Evolutionary conservation across 2,888 invertebrate genomes (phyloP).

Genomic region (Drosophila subquinaria): DNA sequence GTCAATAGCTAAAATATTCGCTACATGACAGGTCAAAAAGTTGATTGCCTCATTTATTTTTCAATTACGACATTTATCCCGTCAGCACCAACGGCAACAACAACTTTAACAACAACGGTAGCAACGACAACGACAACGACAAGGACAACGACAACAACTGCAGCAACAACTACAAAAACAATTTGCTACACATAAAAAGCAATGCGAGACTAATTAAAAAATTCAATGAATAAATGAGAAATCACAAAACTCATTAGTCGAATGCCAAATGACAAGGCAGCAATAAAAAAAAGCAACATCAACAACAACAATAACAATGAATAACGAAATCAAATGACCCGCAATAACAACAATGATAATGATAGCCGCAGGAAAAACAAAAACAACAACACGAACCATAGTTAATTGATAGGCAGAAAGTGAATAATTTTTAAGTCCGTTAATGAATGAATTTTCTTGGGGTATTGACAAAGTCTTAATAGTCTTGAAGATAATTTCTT

Average conservation of each 20-base stretch:
- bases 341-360: constrained; percentile 48
- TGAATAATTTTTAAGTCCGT: constrained; percentile 20
- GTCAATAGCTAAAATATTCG: constrained; percentile 81
- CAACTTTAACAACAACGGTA: constrained; percentile 25
- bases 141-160: constrained; percentile 19
- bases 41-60: constrained; percentile 80
- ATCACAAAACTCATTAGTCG: constrained; percentile 79
- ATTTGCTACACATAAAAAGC: constrained; percentile 56
- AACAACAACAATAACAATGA: constrained; percentile 42
- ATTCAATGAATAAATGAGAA: constrained; percentile 80
- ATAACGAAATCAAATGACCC: constrained; percentile 54
- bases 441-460: constrained; percentile 15
- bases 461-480: not conserved
- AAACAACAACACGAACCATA: constrained; percentile 15
- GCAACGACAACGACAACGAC: constrained; percentile 1
- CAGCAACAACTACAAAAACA: constrained; percentile 30
- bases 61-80: constrained; percentile 80
- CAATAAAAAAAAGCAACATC: constrained; percentile 44
- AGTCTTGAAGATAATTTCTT: not conserved
- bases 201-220: constrained; percentile 77
- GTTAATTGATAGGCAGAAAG: constrained; percentile 44
- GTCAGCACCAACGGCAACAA: constrained; percentile 43
- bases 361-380: constrained; percentile 30
- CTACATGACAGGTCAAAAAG: constrained; percentile 79
- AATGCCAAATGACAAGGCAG: constrained; percentile 64